These are phyloP conservation scores for Drosophila mojavensis DNA, from an alignment of 1,140 invertebrate species.

Conservation along the genomic window DNA sequence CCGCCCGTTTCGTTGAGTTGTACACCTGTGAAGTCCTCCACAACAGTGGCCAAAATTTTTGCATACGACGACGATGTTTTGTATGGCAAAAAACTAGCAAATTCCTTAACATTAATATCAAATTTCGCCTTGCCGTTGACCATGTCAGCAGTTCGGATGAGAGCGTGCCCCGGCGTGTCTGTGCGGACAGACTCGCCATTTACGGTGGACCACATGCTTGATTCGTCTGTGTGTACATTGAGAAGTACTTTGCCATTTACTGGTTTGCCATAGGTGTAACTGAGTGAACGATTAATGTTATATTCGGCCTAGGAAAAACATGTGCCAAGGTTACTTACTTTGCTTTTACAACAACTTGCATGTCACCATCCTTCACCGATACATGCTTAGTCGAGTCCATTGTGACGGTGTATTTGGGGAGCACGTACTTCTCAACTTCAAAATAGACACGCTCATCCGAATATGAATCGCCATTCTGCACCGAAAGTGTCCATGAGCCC, in stretches of 20 bases:
- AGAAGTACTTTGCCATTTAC: background rate
- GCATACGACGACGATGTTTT: constrained; percentile 70
- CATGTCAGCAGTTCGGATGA: constrained; percentile 87
- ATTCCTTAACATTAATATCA: constrained; percentile 88
- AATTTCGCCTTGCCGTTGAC: constrained; percentile 89
- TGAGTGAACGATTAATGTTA: background rate
- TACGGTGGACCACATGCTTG: background rate
- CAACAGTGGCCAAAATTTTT: constrained; percentile 89
- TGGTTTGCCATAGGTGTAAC: constrained; percentile 1
- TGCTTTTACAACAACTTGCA: constrained; percentile 91
- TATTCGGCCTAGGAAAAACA: constrained; percentile 52
- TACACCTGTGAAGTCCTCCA: constrained; percentile 89
- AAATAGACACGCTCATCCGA: constrained; percentile 63
- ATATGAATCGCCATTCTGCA: constrained; percentile 50
- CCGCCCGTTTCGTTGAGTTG: constrained; percentile 91
- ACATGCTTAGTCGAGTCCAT: constrained; percentile 92
- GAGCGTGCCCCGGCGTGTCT: background rate
- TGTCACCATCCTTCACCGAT: constrained; percentile 91
- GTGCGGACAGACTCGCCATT: background rate
- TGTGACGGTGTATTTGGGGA: constrained; percentile 95
- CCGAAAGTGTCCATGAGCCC: constrained; percentile 91
- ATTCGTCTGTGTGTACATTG: background rate
- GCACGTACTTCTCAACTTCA: constrained; percentile 92
- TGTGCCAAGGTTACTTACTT: constrained; percentile 85
- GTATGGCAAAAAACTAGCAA: constrained; percentile 85